Evolutionary conservation across 2,888 invertebrate genomes (phyloP).

Genomic region (Trimorus sp.): DNA sequence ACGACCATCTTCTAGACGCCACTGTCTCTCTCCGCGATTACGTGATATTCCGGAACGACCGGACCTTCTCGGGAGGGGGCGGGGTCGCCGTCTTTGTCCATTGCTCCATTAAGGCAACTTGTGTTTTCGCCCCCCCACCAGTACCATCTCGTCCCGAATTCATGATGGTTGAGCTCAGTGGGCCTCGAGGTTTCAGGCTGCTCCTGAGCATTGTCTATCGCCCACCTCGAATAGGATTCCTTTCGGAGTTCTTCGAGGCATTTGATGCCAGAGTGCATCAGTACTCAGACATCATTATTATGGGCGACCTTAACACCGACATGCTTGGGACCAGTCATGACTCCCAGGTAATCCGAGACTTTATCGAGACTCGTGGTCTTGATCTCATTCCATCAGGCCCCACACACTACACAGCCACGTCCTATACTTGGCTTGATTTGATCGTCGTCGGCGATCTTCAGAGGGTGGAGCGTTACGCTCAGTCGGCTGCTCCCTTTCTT

Average conservation of each 20-base stretch:
- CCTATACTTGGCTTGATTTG: conserved; percentile 1
- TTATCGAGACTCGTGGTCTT: neutral
- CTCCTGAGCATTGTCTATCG: neutral
- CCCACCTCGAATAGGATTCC: neutral
- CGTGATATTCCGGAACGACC: neutral
- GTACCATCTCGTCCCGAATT: neutral
- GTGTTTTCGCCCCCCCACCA: neutral
- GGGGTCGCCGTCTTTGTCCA: neutral
- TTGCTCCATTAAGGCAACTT: neutral
- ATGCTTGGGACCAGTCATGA: neutral
- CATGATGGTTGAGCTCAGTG: neutral
- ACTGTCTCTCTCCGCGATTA: neutral
- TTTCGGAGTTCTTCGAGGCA: neutral
- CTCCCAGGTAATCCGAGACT: neutral
- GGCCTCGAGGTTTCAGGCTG: neutral
- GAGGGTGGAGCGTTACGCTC: neutral
- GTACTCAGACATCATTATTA: neutral
- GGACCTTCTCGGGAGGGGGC: neutral
- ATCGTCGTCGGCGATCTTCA: neutral
- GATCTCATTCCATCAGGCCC: neutral
- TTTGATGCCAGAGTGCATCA: too few species aligned
- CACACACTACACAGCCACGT: conserved; percentile 8
- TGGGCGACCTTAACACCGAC: conserved; percentile 10
- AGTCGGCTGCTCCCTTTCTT: conserved; percentile 12
- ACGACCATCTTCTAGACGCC: neutral